Conservation (phyloP, 2,797 vertebrate species). For the Sebastes dallii region DNA sequence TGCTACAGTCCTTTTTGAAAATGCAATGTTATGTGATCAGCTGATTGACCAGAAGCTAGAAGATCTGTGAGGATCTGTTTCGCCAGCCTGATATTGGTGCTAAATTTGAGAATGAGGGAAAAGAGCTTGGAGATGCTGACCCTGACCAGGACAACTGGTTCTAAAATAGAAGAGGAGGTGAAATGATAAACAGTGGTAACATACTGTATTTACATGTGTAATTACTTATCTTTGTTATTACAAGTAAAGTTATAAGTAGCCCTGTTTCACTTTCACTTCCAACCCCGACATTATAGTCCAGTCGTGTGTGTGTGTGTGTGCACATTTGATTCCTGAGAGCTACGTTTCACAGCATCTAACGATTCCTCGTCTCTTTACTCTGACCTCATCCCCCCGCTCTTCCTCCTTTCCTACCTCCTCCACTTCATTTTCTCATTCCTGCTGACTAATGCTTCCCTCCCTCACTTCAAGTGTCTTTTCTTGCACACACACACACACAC, state of each 20-base stretch:
- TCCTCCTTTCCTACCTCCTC: background rate
- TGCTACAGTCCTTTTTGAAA: background rate
- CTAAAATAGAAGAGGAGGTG: background rate
- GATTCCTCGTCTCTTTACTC: background rate
- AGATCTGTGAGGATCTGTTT: background rate
- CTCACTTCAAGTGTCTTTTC: background rate
- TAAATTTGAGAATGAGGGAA: background rate
- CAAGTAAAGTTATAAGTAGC: background rate
- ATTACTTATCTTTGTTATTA: background rate
- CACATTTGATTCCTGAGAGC: background rate
- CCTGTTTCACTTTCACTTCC: background rate
- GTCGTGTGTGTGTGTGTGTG: background rate
- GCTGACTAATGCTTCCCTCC: constrained; percentile 59
- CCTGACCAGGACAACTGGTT: background rate
- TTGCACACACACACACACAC: background rate
- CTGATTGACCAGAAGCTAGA: too few relatives aligned
- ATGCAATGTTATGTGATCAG: background rate
- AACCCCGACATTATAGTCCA: background rate
- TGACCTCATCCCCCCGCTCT: constrained; percentile 27
- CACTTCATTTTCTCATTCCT: constrained; percentile 25
- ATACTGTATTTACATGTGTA: background rate
- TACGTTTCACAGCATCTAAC: background rate
- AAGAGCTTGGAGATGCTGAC: background rate
- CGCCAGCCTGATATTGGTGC: background rate
- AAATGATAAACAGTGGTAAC: background rate